phyloP scores from a whole-genome alignment of 1,140 invertebrate genomes.

The Drosophila trapezifrons region DNA sequence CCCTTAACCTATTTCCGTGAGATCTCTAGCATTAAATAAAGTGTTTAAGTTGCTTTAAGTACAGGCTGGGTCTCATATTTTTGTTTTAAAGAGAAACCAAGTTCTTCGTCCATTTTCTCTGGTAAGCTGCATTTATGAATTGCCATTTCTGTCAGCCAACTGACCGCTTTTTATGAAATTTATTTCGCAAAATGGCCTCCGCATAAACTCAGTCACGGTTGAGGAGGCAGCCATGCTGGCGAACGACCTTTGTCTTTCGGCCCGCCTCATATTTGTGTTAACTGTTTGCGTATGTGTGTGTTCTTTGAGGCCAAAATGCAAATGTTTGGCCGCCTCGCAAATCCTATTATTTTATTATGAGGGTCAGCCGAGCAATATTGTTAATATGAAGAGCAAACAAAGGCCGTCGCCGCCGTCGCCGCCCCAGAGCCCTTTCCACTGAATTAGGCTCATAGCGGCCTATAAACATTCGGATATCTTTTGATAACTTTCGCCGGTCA shows the following conservation, averaged over 20 bases:
- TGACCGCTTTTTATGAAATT: neutral
- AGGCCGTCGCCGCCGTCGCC: conserved; percentile 9
- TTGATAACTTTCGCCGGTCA: conserved; percentile 37
- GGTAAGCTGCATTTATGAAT: conserved; percentile 1
- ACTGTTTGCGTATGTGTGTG: conserved; percentile 38
- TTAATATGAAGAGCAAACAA: conserved; percentile 59
- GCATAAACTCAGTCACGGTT: conserved; percentile 14
- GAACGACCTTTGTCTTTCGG: conserved; percentile 46
- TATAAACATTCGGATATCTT: conserved; percentile 46
- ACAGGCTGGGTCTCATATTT: too few species aligned
- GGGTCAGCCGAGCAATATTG: conserved; percentile 59
- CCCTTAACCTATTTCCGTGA: too few species aligned
- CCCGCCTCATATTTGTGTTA: conserved; percentile 51
- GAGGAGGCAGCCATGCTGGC: conserved; percentile 27
- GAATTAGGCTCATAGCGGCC: conserved; percentile 10
- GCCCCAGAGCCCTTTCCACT: neutral
- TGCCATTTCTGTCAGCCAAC: neutral
- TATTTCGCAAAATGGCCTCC: conserved; percentile 8
- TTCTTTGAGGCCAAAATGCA: conserved; percentile 61
- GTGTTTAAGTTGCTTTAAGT: neutral
- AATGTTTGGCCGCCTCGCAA: conserved; percentile 54
- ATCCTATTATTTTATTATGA: conserved; percentile 66
- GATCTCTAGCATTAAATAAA: too few species aligned
- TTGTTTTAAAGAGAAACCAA: neutral
- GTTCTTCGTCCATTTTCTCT: neutral